Percentiles rank a stretch among this genome's conserved stretches.
These are phyloP conservation scores for Drosophila bifasciata DNA, from an alignment of 1,140 invertebrate species.

Conservation along the genomic window DNA sequence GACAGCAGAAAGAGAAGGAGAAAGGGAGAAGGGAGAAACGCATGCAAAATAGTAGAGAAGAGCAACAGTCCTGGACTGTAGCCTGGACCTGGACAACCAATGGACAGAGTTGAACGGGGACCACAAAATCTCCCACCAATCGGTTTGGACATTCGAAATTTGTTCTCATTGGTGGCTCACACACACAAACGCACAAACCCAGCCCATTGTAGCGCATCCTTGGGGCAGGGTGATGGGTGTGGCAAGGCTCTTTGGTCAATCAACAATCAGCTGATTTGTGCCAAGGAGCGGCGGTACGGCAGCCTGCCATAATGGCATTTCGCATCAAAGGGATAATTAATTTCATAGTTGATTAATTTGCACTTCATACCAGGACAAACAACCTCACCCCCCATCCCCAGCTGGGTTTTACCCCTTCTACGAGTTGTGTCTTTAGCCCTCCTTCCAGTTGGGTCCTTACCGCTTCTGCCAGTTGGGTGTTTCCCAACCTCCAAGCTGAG, in stretches of 20 bases:
- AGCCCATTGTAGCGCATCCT: no score
- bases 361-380: slow-evolving; percentile 27
- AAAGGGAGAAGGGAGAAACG: slow-evolving; percentile 18
- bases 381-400: not conserved
- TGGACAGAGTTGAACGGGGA: slow-evolving; percentile 3
- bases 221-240: no score
- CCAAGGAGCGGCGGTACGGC: not conserved
- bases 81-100: not conserved
- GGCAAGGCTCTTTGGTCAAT: no score
- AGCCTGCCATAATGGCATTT: slow-evolving; percentile 11
- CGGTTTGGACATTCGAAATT: slow-evolving; percentile 16
- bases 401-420: no score
- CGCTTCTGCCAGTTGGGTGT: no score
- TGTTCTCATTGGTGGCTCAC: not conserved
- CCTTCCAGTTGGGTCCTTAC: no score
- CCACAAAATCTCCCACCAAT: slow-evolving; percentile 24
- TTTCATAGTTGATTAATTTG: slow-evolving; percentile 63
- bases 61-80: no score
- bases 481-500: no score
- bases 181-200: no score
- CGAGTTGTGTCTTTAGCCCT: no score
- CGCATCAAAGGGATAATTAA: slow-evolving; percentile 55
- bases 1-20: slow-evolving; percentile 3
- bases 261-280: slow-evolving; percentile 1
- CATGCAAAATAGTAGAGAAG: slow-evolving; percentile 16